Evolutionary conservation across 2,797 vertebrate species (phyloP).

Genomic region (Prunella strophiata): DNA sequence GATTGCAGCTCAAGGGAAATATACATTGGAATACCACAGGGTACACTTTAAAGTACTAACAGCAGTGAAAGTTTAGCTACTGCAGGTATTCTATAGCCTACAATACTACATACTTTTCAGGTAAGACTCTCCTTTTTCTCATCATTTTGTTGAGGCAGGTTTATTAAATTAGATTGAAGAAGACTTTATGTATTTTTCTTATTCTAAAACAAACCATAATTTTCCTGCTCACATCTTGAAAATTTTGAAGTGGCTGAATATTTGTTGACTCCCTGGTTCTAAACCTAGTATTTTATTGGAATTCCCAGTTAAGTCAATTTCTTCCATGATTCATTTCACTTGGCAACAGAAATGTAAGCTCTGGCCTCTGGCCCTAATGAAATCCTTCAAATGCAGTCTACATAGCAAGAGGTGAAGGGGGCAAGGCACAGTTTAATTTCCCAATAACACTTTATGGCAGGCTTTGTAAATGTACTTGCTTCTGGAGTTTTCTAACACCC

Average conservation of each 20-base stretch:
- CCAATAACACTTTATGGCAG: neutral
- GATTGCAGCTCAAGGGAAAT: neutral
- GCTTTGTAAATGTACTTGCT: conserved; percentile 22
- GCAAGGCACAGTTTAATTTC: conserved; percentile 45
- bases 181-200: neutral
- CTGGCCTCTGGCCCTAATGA: conserved; percentile 13
- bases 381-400: conserved; percentile 44
- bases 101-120: neutral
- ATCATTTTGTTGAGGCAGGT: neutral
- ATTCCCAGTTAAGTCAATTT: conserved; percentile 6
- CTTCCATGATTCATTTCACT: conserved; percentile 35
- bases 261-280: neutral
- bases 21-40: neutral
- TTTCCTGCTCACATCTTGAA: neutral
- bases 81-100: neutral
- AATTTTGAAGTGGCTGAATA: neutral
- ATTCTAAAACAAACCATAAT: neutral
- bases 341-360: conserved; percentile 16
- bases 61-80: neutral
- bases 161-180: neutral
- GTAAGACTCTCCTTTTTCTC: neutral
- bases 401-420: conserved; percentile 24
- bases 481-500: conserved; percentile 8
- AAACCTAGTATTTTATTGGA: neutral
- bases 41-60: neutral